phyloP scores from a whole-genome alignment of 1,140 invertebrate genomes.

The Drosophila kohkoa region DNA sequence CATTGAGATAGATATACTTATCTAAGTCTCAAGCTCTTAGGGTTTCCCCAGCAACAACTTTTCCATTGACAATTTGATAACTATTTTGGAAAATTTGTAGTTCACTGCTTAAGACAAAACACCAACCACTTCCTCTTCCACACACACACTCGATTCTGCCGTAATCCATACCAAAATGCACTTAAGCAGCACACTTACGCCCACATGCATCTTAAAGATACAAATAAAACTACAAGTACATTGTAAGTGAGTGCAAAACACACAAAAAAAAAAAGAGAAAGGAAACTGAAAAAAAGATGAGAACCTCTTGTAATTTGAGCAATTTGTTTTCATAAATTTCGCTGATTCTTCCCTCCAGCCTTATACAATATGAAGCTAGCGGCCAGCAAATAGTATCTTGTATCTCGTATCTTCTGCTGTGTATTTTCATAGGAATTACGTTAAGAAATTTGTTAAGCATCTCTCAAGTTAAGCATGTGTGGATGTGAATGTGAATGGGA shows the following conservation, averaged over 20 bases:
- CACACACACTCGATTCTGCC: neutral
- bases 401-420: slow-evolving; percentile 52
- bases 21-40: neutral
- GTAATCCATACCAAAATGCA: slow-evolving; percentile 51
- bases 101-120: neutral
- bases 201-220: slow-evolving; percentile 36
- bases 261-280: slow-evolving; percentile 21
- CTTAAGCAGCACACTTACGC: slow-evolving; percentile 35
- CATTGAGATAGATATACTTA: slow-evolving; percentile 19
- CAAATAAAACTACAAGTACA: slow-evolving; percentile 40
- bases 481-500: slow-evolving; percentile 36
- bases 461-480: slow-evolving; percentile 69
- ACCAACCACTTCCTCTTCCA: neutral
- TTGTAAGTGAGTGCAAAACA: slow-evolving; percentile 12
- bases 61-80: neutral
- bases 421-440: slow-evolving; percentile 73
- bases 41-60: slow-evolving; percentile 10
- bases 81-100: neutral
- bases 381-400: slow-evolving; percentile 69
- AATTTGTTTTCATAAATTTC: slow-evolving; percentile 77
- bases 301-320: slow-evolving; percentile 73
- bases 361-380: slow-evolving; percentile 69
- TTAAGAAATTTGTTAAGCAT: slow-evolving; percentile 69
- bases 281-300: slow-evolving; percentile 22
- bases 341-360: slow-evolving; percentile 29